Percentiles rank a stretch among this genome's conserved stretches.
phyloP scores from a whole-genome alignment of 1,140 invertebrate species.

The Nasonia vitripennis region DNA sequence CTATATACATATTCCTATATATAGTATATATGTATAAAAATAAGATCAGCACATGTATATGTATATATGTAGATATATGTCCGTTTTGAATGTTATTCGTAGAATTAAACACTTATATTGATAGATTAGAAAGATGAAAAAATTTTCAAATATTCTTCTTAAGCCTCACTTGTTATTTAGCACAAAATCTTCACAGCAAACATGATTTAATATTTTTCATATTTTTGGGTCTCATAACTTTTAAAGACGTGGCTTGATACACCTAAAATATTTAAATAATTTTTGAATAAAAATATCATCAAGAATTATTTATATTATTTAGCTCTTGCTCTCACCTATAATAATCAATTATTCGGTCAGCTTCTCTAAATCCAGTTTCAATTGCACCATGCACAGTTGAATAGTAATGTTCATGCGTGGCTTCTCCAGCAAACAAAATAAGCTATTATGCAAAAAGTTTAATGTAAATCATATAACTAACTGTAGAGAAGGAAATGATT shows the following conservation, averaged over 20 bases:
- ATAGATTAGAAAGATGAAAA: too few relatives aligned
- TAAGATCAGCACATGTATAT: too few relatives aligned
- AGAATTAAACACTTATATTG: too few relatives aligned
- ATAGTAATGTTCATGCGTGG: conserved; percentile 80
- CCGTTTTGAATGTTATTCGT: too few relatives aligned
- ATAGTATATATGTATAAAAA: too few relatives aligned
- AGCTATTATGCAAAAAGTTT: conserved; percentile 57
- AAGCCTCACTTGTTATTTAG: too few relatives aligned
- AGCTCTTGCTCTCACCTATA: conserved; percentile 62
- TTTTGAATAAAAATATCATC: neutral
- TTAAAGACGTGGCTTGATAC: neutral
- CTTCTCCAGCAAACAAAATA: conserved; percentile 84
- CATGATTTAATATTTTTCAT: conserved; percentile 46
- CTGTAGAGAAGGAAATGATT: neutral
- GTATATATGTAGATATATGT: too few relatives aligned
- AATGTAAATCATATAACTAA: conserved; percentile 16
- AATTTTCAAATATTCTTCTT: too few relatives aligned
- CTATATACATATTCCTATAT: too few relatives aligned
- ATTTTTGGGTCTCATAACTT: neutral
- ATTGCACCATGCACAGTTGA: conserved; percentile 89
- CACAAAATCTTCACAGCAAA: neutral
- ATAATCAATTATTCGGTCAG: conserved; percentile 77
- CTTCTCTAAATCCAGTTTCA: conserved; percentile 86
- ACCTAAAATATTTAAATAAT: conserved; percentile 6
- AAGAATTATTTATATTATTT: neutral